phyloP scores from a whole-genome alignment of 2,797 vertebrate species.

The Champsocephalus gunnari region DNA sequence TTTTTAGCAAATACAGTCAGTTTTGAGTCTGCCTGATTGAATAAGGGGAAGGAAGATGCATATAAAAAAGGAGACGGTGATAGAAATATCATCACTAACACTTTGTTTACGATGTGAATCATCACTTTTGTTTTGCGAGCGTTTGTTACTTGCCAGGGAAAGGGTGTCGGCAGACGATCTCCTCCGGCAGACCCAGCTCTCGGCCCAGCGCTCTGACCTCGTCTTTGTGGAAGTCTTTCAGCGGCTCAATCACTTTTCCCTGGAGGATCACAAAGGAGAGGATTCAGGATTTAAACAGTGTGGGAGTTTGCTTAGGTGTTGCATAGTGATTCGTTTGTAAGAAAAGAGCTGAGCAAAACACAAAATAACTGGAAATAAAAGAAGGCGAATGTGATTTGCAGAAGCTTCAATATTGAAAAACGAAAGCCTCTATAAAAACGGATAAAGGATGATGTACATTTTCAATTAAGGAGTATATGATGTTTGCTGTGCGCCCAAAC shows the following conservation, averaged over 20 bases:
- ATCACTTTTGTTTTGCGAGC: not conserved
- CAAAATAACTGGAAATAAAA: not conserved
- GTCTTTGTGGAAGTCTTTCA: slow-evolving; percentile 99
- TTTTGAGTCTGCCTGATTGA: not conserved
- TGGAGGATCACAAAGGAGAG: slow-evolving; percentile 63
- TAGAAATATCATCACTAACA: not conserved
- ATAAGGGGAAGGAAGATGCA: not conserved
- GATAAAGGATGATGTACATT: not conserved
- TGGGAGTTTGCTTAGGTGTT: not conserved
- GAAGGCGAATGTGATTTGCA: not conserved
- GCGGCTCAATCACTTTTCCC: slow-evolving; percentile 98
- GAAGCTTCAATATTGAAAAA: not conserved
- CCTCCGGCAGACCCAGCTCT: slow-evolving; percentile 96
- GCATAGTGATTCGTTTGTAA: slow-evolving; percentile 13
- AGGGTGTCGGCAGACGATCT: slow-evolving; percentile 95
- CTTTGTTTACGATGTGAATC: not conserved
- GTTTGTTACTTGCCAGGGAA: slow-evolving; percentile 89
- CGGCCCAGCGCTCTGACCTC: slow-evolving; percentile 95
- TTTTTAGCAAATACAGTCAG: slow-evolving; percentile 9
- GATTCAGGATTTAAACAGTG: slow-evolving; percentile 41
- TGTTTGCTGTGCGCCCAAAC: not conserved
- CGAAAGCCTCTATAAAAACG: not conserved
- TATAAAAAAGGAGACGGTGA: not conserved
- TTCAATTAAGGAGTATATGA: not conserved
- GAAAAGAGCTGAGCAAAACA: slow-evolving; percentile 3